Evolutionary conservation across 2,113 vertebrate genomes (phyloP), one percentile per base, ranked within the genome.

Genomic region (Melanerpes formicivorus): DNA sequence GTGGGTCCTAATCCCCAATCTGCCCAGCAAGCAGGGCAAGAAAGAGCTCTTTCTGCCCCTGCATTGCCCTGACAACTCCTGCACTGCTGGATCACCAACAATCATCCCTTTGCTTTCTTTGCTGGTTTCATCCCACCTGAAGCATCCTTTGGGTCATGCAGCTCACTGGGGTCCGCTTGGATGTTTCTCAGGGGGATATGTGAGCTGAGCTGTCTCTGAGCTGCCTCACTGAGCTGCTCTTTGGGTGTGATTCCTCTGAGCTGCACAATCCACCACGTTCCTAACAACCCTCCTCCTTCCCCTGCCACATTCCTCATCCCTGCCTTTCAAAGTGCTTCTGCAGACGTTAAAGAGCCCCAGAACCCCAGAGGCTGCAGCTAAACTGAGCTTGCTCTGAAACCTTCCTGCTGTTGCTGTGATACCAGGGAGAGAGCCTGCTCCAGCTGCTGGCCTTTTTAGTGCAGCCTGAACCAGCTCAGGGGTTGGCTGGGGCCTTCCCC

Each of bases 321-420:
- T 3, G 63, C 32, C 1, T 88, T 75, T 88, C 90, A 79, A 76
- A 96, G 86, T 55, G 3, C 84, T 88, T 90, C 82, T 59, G 82
- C 88, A 96, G 84, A 63, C 84, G 87, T 92, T 81, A 87, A 93
- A 92, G 88, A 87, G 80, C 88, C 84, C 87, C 92, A 93, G 88
- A 84, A 90, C 70, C 86, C 95, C 52, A 63, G 95, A 75, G 90
- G 92, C 93, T 94, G 93, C 21, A 3, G 90, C 93, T 73, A 55
- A 88, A 60, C 77, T 2, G 3, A 87, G 88, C 71, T 90, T 44
- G 77, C 90, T 94, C 92, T 69, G 86, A 86, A 84, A 66, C 1
- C 4, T 70, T 94, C 90, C 88, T 56, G 8, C 96, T 90, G 95
- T 95, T 96, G 93, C 96, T 72, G 93, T 93, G 92, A 94, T 94